Evolutionary conservation across 2,797 vertebrate species (phyloP), one percentile per base, ranked within the genome.

Genomic region (Hephaestus fuliginosus): DNA sequence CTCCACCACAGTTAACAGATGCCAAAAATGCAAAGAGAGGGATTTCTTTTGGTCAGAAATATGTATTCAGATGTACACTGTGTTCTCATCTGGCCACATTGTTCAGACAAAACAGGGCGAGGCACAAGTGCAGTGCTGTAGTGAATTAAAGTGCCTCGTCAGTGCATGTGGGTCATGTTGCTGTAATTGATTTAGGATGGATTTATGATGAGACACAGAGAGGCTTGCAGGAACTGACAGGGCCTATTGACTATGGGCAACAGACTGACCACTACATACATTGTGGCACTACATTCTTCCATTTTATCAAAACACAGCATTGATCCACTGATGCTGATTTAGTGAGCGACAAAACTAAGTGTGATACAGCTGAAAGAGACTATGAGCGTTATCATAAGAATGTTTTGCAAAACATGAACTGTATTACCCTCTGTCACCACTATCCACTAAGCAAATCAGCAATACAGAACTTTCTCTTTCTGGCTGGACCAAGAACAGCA

Each of bases 171-270:
- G 17, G 12, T 77, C 10, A 69, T 77, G 63, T 53, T 65, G 33
- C 70, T 65, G 22, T 79, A 58, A 87, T 80, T 68, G 62, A 66
- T 81, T 88, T 63, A 67, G 1, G 5, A 64, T 58, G 4, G 56
- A 77, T 68, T 76, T 12, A 22, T 67, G 60, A 48, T 10, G 44
- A 52, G 41, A n/a, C 22, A 39, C 51, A 46, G 57, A n/a, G 48
- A 51, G 33, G 20, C 30, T 36, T 14, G 3, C n/a, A 12, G 41
- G 8, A 8, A 33, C 20, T 51, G 20, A 39, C 6, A 49, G 18
- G 7, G 10, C 9, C 9, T 78, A 1, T 64, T 76, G 8, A 49
- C 36, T 7, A 15, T 8, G 33, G 60, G 3, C 4, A 43, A 43
- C 39, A 67, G 39, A 18, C 41, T 9, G 14, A 25, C 3, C 46